phyloP scores from a whole-genome alignment of 2,113 vertebrate species.

The Sceloporus undulatus region DNA sequence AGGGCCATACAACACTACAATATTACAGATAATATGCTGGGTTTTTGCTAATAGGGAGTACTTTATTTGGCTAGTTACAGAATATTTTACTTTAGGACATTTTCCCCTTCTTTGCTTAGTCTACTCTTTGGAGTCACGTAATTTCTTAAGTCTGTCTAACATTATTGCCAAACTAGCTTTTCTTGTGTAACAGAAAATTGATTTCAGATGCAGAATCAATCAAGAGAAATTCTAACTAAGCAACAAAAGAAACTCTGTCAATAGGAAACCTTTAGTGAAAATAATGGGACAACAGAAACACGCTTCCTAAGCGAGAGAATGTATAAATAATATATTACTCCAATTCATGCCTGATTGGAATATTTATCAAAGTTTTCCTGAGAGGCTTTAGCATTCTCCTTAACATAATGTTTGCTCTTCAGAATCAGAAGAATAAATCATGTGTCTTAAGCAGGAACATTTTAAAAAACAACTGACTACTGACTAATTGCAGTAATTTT shows the following conservation, averaged over 20 bases:
- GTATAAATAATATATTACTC: constrained; percentile 42
- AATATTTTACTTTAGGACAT: rapidly evolving
- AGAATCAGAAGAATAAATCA: constrained; percentile 37
- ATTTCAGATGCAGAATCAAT: constrained; percentile 42
- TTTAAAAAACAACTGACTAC: neutral
- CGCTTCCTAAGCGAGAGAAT: constrained; percentile 49
- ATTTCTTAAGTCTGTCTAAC: neutral
- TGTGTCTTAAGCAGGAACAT: constrained; percentile 41
- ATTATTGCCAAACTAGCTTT: constrained; percentile 12
- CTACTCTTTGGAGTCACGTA: neutral
- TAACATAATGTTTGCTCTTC: constrained; percentile 45
- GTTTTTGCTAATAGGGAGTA: neutral
- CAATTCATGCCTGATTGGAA: constrained; percentile 40
- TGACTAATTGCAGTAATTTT: constrained; percentile 37
- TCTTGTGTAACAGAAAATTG: constrained; percentile 12
- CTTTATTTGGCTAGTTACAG: neutral
- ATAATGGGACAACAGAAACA: constrained; percentile 46
- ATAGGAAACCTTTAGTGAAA: constrained; percentile 41
- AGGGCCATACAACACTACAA: neutral
- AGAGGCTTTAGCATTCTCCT: constrained; percentile 27
- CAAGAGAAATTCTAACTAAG: constrained; percentile 42
- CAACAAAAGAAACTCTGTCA: constrained; percentile 18
- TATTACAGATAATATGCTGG: neutral
- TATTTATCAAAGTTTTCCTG: constrained; percentile 28
- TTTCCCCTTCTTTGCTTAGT: rapidly evolving